These are phyloP conservation scores for Drosophila atroscutellata DNA, from an alignment of 2,888 invertebrate species.

Conservation along the genomic window DNA sequence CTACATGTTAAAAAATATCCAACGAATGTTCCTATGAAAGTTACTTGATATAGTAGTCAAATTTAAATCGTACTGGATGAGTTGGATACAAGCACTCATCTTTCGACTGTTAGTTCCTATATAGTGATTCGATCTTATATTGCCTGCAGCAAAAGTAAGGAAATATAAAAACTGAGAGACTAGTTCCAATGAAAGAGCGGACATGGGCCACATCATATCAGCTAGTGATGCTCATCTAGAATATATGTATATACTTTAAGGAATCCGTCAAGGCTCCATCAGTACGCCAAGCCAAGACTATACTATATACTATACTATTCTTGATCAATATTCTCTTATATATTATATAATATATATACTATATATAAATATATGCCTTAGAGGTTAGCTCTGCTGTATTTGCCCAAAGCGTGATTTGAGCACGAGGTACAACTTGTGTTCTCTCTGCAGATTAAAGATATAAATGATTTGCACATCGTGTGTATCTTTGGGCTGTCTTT, in stretches of 20 bases:
- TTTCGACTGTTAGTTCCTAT: not conserved
- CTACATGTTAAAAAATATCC: not conserved
- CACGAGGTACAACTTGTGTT: not conserved
- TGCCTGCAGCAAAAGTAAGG: too few species aligned
- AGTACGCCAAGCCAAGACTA: not conserved
- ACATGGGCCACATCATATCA: not conserved
- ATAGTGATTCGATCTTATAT: too few species aligned
- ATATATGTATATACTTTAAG: not conserved
- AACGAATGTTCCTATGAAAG: not conserved
- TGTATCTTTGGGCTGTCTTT: not conserved
- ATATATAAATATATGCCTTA: too few species aligned
- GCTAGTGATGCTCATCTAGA: not conserved
- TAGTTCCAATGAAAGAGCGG: not conserved
- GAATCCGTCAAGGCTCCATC: fast-evolving
- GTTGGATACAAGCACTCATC: not conserved
- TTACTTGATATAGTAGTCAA: not conserved
- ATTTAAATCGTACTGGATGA: not conserved
- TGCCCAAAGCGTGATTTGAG: not conserved
- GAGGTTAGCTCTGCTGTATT: not conserved
- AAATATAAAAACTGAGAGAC: too few species aligned
- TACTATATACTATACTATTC: not conserved
- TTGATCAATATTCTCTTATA: not conserved
- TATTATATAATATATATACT: too few species aligned
- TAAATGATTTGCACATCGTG: not conserved
- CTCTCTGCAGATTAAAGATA: not conserved